Percentiles rank a stretch among this genome's conserved stretches.
Conservation (phyloP, 2,113 vertebrate genomes). For the Hypanus sabinus region DNA sequence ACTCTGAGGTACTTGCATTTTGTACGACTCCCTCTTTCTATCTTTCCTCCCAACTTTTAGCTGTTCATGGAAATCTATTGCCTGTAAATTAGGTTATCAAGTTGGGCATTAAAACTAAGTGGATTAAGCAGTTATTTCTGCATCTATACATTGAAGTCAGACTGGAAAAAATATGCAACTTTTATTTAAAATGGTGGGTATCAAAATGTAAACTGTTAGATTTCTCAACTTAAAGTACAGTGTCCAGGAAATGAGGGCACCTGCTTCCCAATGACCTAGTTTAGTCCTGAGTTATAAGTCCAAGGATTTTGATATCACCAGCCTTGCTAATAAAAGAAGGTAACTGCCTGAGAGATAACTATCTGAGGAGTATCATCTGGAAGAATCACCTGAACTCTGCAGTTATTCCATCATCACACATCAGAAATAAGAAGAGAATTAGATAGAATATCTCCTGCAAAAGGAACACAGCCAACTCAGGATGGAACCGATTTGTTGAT, state of each 20-base stretch:
- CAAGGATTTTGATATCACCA: neutral
- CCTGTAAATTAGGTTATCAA: neutral
- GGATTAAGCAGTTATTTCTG: neutral
- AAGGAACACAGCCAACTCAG: neutral
- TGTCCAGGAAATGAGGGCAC: neutral
- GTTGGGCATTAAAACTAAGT: neutral
- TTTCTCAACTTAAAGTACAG: neutral
- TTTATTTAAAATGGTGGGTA: neutral
- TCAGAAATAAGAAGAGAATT: neutral
- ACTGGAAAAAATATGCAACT: neutral
- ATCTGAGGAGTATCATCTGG: neutral
- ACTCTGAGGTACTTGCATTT: neutral
- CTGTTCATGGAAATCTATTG: neutral
- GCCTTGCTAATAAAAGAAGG: neutral
- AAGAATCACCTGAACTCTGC: neutral
- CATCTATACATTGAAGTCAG: neutral
- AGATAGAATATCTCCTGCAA: neutral
- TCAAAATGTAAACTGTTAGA: neutral
- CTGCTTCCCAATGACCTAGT: neutral
- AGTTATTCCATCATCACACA: neutral
- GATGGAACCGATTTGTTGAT: neutral
- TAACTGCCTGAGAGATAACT: neutral
- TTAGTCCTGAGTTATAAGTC: neutral
- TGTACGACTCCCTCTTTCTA: neutral
- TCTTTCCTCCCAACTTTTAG: neutral